Percentiles rank a stretch among this genome's conserved stretches.
These are phyloP conservation scores for Dorcus hopei DNA, from an alignment of 2,888 invertebrate species.

Conservation along the genomic window DNA sequence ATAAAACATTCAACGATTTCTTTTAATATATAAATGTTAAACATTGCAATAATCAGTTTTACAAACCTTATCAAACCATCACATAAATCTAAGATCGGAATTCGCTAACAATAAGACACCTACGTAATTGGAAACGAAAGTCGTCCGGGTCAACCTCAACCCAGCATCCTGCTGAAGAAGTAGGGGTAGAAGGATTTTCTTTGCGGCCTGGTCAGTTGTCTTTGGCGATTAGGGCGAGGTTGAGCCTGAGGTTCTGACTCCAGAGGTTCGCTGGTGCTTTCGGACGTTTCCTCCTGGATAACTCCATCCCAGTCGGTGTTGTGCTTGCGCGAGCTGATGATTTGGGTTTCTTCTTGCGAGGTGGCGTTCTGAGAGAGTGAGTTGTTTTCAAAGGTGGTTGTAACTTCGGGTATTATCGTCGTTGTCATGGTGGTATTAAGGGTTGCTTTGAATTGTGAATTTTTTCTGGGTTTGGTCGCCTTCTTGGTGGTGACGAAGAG, in stretches of 20 bases:
- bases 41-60: too few species aligned
- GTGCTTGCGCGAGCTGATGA: slow-evolving; percentile 8
- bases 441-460: neutral
- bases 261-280: slow-evolving; percentile 28
- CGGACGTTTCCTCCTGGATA: slow-evolving; percentile 17
- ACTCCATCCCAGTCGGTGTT: slow-evolving; percentile 17
- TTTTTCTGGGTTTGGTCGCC: slow-evolving; percentile 5
- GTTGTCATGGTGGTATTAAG: slow-evolving; percentile 1
- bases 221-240: slow-evolving; percentile 50
- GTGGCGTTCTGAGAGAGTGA: slow-evolving; percentile 7
- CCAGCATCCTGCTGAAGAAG: slow-evolving; percentile 55
- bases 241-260: slow-evolving; percentile 38
- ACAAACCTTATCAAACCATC: too few species aligned
- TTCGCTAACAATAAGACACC: too few species aligned
- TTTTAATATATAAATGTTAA: too few species aligned
- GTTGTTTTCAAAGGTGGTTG: slow-evolving; percentile 10
- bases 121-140: too few species aligned
- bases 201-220: slow-evolving; percentile 51
- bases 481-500: slow-evolving; percentile 31
- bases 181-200: slow-evolving; percentile 55
- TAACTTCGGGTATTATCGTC: neutral
- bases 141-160: slow-evolving; percentile 36
- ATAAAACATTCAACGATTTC: too few species aligned
- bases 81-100: too few species aligned
- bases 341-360: slow-evolving; percentile 20